Conservation (phyloP, 2,888 invertebrate genomes). For the Parasteatoda lunata region DNA sequence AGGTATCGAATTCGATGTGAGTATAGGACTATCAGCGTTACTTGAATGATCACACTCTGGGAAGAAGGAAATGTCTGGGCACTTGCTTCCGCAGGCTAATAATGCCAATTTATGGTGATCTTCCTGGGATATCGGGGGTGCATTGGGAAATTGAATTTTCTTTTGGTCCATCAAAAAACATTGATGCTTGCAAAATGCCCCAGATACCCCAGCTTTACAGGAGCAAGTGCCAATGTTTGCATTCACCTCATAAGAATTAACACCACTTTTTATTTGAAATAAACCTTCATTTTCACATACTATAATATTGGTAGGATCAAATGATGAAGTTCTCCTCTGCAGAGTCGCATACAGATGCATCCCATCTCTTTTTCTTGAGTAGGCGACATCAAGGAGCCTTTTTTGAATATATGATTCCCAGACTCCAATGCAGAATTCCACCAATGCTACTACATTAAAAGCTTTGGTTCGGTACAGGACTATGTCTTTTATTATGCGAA, state of each 20-base stretch:
- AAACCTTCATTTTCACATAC: background rate
- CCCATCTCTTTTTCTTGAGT: background rate
- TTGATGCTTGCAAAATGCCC: constrained; percentile 29
- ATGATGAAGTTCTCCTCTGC: too few species aligned
- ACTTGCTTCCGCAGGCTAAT: too few species aligned
- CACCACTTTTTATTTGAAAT: background rate
- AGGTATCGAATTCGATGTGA: too few species aligned
- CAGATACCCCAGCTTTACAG: constrained; percentile 3
- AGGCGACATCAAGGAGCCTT: background rate
- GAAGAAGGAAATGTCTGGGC: too few species aligned
- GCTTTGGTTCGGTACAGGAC: constrained; percentile 8
- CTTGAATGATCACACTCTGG: too few species aligned
- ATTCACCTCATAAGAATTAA: background rate
- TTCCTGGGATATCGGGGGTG: background rate
- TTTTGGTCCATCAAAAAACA: constrained; percentile 2
- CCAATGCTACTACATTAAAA: constrained; percentile 7
- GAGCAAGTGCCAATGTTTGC: constrained; percentile 1
- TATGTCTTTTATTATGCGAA: constrained; percentile 13
- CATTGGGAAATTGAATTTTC: background rate
- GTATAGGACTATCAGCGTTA: too few species aligned
- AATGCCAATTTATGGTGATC: too few species aligned
- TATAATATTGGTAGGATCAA: background rate
- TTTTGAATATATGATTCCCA: background rate
- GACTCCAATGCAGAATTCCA: background rate
- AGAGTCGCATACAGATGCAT: too few species aligned